These are phyloP conservation scores for Cardiocondyla obscurior DNA, from an alignment of 1,140 invertebrate species.

Conservation along the genomic window DNA sequence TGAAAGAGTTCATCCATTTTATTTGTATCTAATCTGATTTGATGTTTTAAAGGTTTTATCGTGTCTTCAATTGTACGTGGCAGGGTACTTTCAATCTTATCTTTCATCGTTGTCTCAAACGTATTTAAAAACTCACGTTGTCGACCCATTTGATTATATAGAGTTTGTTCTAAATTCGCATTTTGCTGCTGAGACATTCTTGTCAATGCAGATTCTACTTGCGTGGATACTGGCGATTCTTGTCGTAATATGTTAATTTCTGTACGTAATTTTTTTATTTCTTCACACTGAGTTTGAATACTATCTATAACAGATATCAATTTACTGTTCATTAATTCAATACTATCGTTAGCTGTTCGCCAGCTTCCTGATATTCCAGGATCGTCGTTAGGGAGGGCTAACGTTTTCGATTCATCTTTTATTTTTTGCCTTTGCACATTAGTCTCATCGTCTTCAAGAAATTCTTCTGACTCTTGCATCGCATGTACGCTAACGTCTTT, in stretches of 20 bases:
- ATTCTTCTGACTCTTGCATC: slow-evolving; percentile 71
- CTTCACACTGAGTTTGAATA: slow-evolving; percentile 76
- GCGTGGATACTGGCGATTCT: slow-evolving; percentile 76
- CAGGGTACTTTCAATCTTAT: slow-evolving; percentile 88
- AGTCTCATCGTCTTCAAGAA: slow-evolving; percentile 63
- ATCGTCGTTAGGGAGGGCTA: slow-evolving; percentile 35
- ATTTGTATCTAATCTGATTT: slow-evolving; percentile 89
- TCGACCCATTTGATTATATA: slow-evolving; percentile 82
- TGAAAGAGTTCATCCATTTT: slow-evolving; percentile 91
- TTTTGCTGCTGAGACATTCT: slow-evolving; percentile 79
- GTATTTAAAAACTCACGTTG: slow-evolving; percentile 83
- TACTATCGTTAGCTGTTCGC: slow-evolving; percentile 66
- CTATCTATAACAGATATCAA: slow-evolving; percentile 75
- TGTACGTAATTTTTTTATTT: slow-evolving; percentile 75
- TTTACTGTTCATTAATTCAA: slow-evolving; percentile 75
- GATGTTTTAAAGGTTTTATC: slow-evolving; percentile 89
- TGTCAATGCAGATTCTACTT: slow-evolving; percentile 76
- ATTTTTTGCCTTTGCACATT: slow-evolving; percentile 54
- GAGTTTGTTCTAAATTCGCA: slow-evolving; percentile 81
- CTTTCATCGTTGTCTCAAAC: slow-evolving; percentile 88
- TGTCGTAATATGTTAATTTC: slow-evolving; percentile 80
- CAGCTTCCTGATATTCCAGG: slow-evolving; percentile 64
- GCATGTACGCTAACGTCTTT: slow-evolving; percentile 77
- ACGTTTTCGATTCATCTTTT: slow-evolving; percentile 67
- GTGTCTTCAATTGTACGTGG: slow-evolving; percentile 85